Conservation (phyloP, 2,113 vertebrate species). For the Drymodes brunneopygia region DNA sequence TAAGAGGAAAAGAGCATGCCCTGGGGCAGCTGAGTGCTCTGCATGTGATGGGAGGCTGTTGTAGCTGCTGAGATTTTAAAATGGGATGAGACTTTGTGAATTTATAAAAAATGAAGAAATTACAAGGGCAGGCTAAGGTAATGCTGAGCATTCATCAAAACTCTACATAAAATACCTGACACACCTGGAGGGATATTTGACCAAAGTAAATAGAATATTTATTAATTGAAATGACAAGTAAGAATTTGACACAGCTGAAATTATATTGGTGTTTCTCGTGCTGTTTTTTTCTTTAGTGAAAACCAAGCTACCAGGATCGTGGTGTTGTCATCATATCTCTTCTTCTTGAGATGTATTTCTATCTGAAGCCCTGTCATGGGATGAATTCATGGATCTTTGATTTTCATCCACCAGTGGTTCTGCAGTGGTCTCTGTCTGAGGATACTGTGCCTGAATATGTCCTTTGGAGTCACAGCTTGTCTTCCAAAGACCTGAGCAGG, state of each 20-base stretch:
- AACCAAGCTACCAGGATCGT: not conserved
- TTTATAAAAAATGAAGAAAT: not conserved
- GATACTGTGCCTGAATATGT: not conserved
- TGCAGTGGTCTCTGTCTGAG: not conserved
- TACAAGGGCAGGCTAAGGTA: not conserved
- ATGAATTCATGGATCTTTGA: not conserved
- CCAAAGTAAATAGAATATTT: not conserved
- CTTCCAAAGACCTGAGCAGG: not conserved
- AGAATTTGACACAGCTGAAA: not conserved
- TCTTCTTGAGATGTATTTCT: not conserved
- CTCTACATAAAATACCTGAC: not conserved
- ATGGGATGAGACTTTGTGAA: not conserved
- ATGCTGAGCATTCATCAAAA: not conserved
- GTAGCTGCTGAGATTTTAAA: not conserved
- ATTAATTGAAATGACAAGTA: not conserved
- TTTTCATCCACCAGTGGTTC: not conserved
- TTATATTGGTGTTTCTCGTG: not conserved
- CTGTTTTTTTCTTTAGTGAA: not conserved
- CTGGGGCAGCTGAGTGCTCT: not conserved
- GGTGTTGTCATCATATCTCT: not conserved
- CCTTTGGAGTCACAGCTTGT: not conserved
- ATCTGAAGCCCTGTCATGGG: not conserved
- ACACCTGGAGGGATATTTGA: not conserved
- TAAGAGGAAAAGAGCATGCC: not conserved
- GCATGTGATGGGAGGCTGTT: not conserved